These are phyloP conservation scores for Nematopogon swammerdamellus DNA, from an alignment of 2,888 invertebrate genomes.

Conservation along the genomic window DNA sequence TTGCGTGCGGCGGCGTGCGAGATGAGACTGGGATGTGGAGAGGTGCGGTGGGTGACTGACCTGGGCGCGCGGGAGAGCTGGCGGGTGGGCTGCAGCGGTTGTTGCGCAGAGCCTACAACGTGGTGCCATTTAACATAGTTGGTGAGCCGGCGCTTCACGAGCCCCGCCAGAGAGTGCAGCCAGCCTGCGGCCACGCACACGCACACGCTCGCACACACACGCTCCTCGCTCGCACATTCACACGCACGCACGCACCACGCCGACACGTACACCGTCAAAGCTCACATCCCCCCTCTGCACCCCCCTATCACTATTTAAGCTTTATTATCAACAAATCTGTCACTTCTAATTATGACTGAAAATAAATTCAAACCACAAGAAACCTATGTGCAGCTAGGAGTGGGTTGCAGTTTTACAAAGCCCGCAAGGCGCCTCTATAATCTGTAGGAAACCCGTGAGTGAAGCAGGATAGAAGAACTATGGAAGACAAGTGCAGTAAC, in stretches of 20 bases:
- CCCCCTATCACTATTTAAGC: too few species aligned
- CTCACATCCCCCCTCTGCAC: slow-evolving; percentile 6
- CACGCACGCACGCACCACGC: slow-evolving; percentile 3
- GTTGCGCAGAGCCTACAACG: slow-evolving; percentile 33
- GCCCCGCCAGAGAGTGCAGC: slow-evolving; percentile 66
- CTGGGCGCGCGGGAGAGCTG: slow-evolving; percentile 22
- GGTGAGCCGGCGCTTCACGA: slow-evolving; percentile 76
- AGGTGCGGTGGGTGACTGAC: slow-evolving; percentile 19
- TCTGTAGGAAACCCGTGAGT: too few species aligned
- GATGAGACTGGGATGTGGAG: neutral
- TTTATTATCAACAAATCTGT: too few species aligned
- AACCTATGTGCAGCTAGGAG: too few species aligned
- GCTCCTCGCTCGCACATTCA: too few species aligned
- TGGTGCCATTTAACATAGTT: slow-evolving; percentile 79
- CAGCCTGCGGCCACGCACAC: slow-evolving; percentile 42
- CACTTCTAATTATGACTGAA: too few species aligned
- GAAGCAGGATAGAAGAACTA: too few species aligned
- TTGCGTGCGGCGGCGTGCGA: too few species aligned
- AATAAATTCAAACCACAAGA: too few species aligned
- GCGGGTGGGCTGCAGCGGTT: slow-evolving; percentile 21
- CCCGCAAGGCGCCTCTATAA: too few species aligned
- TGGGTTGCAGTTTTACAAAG: too few species aligned
- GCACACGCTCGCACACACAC: slow-evolving; percentile 3
- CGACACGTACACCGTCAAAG: slow-evolving; percentile 6
- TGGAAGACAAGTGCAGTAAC: too few species aligned